Percentiles rank a stretch among this genome's conserved stretches.
Conservation (phyloP, 2,888 invertebrate species). For the Polydrusus cervinus region DNA sequence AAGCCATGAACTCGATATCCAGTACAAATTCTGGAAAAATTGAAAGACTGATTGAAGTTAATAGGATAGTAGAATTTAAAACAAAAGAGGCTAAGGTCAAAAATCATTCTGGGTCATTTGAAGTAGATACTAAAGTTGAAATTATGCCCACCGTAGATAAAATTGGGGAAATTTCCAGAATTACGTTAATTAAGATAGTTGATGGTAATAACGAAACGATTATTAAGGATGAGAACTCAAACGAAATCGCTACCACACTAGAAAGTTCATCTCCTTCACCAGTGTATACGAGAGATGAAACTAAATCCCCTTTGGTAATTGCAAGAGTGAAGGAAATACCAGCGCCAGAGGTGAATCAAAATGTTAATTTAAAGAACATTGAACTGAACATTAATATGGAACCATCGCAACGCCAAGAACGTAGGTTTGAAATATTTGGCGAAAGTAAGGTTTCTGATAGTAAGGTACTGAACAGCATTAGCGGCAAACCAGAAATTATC, state of each 20-base stretch:
- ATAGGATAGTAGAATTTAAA: constrained; percentile 80
- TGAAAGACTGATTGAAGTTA: constrained; percentile 80
- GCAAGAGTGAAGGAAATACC: constrained; percentile 60
- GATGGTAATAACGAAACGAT: constrained; percentile 70
- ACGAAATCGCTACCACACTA: constrained; percentile 39
- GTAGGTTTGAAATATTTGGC: constrained; percentile 68
- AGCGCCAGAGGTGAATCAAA: constrained; percentile 33
- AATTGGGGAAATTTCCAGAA: constrained; percentile 81
- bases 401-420: constrained; percentile 57
- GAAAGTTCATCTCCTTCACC: constrained; percentile 49
- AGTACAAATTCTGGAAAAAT: constrained; percentile 65
- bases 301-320: constrained; percentile 35
- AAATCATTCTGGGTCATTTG: constrained; percentile 65
- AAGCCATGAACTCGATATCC: constrained; percentile 60
- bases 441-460: constrained; percentile 70
- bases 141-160: constrained; percentile 77
- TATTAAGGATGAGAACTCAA: constrained; percentile 57
- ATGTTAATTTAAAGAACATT: constrained; percentile 57
- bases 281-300: constrained; percentile 33
- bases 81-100: constrained; percentile 78
- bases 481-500: constrained; percentile 60
- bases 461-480: constrained; percentile 50
- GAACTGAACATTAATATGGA: constrained; percentile 51
- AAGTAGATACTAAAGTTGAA: constrained; percentile 74
- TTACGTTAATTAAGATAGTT: constrained; percentile 80